Base-by-base conservation (phyloP, 2,888 invertebrate genomes). In the Athalia rosae region DNA sequence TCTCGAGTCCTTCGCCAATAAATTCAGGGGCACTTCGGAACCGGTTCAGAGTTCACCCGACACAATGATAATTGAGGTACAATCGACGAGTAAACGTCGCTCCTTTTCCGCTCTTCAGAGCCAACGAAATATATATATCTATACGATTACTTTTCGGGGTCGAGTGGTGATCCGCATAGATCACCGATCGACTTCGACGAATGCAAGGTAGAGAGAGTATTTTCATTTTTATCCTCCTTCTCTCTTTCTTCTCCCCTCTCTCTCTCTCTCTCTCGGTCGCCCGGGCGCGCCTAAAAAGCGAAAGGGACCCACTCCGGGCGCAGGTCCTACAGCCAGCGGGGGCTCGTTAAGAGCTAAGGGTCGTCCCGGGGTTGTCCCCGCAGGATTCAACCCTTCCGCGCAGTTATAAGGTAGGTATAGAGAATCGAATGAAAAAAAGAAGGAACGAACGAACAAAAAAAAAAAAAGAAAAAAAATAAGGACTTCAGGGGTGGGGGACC, bases 121-220 rank as follows among this genome's bases (percentile, higher is more conserved):
- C 78, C 81, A 80, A 85, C 86, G 84, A 86, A 87, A 86, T 87
- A 28, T 28, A 84, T 84, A 84, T 86, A 86, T 87, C 28, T 28
- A 84, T 84, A 84, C 86, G 86, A 87, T 86, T 86, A 85, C 81
- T 83, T 78, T 79, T 61, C 80, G 80, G 82, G 86, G 84, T 87
- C 86, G 87, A 87, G 87, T 87, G 85, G 85, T 84, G 84, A 84
- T 85, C 81, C 83, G 28, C 28, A 85, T 86, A 85, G 86, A 85
- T 87, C 85, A 85, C 79, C 82, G 85, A 84, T 84, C 84, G 80
- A 81, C 66, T 78, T 74, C 73, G 77, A 62, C 73, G 73, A 77
- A 71, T 77, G 62, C 28, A 28, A 28, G 28, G 28, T 28, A 28
- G 0, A 2, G 0, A 2, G 28, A 28, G 28, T 28, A 28, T 28